phyloP scores from a whole-genome alignment of 2,113 vertebrate genomes.

The Heliornis fulica region DNA sequence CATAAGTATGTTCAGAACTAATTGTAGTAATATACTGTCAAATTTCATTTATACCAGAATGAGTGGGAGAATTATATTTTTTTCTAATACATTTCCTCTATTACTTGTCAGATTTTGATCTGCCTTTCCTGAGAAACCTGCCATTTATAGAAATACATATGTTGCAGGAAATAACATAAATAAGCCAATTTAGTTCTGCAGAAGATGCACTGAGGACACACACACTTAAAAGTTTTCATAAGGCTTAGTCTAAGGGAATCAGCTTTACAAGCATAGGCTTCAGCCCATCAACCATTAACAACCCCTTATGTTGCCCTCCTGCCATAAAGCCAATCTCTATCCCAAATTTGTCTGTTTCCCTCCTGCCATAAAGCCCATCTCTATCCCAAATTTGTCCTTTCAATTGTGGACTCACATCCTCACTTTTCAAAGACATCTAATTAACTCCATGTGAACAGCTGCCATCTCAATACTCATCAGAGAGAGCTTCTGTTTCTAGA shows the following conservation, averaged over 20 bases:
- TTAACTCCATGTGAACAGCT: neutral
- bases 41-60: neutral
- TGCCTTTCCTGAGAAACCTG: neutral
- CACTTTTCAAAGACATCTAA: neutral
- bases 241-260: neutral
- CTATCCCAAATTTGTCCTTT: neutral
- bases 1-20: neutral
- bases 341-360: neutral
- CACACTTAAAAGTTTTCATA: neutral
- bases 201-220: neutral
- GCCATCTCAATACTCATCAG: neutral
- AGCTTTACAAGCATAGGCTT: neutral
- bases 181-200: neutral
- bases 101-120: neutral
- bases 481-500: neutral
- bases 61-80: neutral
- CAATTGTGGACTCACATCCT: neutral
- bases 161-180: neutral
- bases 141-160: neutral
- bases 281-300: neutral
- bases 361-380: neutral
- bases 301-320: neutral
- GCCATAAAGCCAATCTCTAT: neutral
- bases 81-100: neutral
- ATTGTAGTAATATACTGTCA: neutral